phyloP scores from a whole-genome alignment of 2,888 invertebrate genomes.

The Marronus borbonicus region DNA sequence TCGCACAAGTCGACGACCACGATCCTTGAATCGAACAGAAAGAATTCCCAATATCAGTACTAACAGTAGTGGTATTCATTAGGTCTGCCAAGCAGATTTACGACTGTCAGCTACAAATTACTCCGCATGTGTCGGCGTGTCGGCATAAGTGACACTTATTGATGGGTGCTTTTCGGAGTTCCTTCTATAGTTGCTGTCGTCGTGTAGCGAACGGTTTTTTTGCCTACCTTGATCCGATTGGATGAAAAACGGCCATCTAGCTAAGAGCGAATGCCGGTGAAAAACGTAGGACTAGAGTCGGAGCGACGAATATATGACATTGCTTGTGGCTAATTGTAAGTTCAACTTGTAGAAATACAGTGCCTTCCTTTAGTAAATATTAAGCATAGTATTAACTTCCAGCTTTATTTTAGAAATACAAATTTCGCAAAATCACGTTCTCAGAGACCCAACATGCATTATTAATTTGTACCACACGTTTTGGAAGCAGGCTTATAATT shows the following conservation, averaged over 20 bases:
- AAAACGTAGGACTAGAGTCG: background rate
- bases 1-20: background rate
- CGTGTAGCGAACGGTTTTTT: slow-evolving; percentile 8
- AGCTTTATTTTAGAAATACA: too few relatives aligned
- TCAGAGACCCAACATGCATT: too few relatives aligned
- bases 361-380: too few relatives aligned
- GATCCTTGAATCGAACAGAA: slow-evolving; percentile 11
- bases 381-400: too few relatives aligned
- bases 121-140: slow-evolving; percentile 28
- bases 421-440: too few relatives aligned
- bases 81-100: slow-evolving; percentile 35
- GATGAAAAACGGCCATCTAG: slow-evolving; percentile 13
- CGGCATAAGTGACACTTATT: slow-evolving; percentile 42
- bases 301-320: too few relatives aligned
- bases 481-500: too few relatives aligned
- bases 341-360: too few relatives aligned
- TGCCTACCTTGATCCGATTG: slow-evolving; percentile 11
- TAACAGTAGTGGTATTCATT: slow-evolving; percentile 30
- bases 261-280: slow-evolving; percentile 12
- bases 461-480: too few relatives aligned
- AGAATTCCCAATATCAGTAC: slow-evolving; percentile 10
- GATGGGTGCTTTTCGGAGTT: slow-evolving; percentile 40
- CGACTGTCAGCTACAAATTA: slow-evolving; percentile 39
- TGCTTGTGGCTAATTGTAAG: too few relatives aligned
- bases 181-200: slow-evolving; percentile 19